Conservation (phyloP, 2,113 vertebrate genomes). For the Tauraco erythrolophus region DNA sequence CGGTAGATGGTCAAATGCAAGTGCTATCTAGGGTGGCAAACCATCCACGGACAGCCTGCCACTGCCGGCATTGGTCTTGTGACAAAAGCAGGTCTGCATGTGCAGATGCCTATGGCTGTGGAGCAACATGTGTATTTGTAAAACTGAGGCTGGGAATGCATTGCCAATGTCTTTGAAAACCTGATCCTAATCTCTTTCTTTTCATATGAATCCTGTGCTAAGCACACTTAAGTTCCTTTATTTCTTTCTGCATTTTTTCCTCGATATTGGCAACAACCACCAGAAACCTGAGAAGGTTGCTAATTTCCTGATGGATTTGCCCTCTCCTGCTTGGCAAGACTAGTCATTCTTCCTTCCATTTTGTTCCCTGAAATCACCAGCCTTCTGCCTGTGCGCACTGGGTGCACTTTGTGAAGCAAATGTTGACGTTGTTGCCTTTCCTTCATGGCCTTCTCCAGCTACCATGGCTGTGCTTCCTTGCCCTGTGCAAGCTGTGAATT, state of each 20-base stretch:
- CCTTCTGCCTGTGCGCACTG: neutral
- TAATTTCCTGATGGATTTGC: slow-evolving; percentile 30
- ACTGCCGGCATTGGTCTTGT: rapidly evolving
- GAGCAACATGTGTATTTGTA: neutral
- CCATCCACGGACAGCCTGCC: rapidly evolving
- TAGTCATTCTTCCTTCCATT: neutral
- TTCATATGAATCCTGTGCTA: neutral
- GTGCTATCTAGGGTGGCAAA: neutral
- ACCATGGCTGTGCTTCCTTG: neutral
- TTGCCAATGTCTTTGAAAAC: neutral
- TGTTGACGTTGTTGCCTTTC: neutral
- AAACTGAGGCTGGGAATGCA: neutral
- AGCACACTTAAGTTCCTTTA: neutral
- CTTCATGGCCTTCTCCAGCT: neutral
- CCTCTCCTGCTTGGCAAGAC: neutral
- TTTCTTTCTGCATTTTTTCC: neutral
- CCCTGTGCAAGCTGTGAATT: neutral
- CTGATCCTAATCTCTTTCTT: neutral
- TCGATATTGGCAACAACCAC: neutral
- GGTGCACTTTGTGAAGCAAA: neutral
- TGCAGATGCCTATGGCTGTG: neutral
- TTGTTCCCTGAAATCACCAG: neutral
- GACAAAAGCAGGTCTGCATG: neutral
- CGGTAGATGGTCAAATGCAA: neutral
- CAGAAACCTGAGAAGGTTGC: slow-evolving; percentile 26